Conservation (phyloP, 2,113 vertebrate species). For the Vidua macroura region DNA sequence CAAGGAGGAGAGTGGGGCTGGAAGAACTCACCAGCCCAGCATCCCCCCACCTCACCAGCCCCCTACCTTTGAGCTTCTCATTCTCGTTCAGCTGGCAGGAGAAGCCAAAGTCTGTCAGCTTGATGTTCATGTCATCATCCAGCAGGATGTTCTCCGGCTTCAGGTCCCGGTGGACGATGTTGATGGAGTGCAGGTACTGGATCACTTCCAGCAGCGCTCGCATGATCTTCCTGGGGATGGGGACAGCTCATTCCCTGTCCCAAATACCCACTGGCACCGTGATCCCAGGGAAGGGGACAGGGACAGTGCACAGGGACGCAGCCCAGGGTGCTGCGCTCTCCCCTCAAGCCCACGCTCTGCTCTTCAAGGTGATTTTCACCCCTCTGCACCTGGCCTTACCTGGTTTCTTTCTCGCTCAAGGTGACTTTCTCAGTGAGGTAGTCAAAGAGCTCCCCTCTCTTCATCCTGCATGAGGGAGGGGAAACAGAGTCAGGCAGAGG, state of each 20-base stretch:
- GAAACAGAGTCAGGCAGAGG: neutral
- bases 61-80: conserved; percentile 86
- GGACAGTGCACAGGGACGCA: neutral
- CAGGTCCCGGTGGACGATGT: conserved; percentile 94
- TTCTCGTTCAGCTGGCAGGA: conserved; percentile 81
- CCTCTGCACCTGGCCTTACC: conserved; percentile 70
- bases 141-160: conserved; percentile 97
- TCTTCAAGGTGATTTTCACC: neutral
- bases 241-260: neutral
- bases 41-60: fast-evolving
- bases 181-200: conserved; percentile 83
- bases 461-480: conserved; percentile 80
- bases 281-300: neutral
- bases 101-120: conserved; percentile 96
- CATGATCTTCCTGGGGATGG: conserved; percentile 88
- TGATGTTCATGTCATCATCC: conserved; percentile 95
- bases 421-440: conserved; percentile 98
- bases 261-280: fast-evolving
- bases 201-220: conserved; percentile 90
- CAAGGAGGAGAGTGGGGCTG: neutral
- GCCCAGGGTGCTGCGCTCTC: neutral
- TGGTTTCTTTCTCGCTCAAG: conserved; percentile 94
- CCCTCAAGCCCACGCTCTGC: fast-evolving
- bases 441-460: conserved; percentile 94
- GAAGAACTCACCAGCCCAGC: neutral